phyloP scores from a whole-genome alignment of 2,113 vertebrate genomes.

The Capreolus pygargus region DNA sequence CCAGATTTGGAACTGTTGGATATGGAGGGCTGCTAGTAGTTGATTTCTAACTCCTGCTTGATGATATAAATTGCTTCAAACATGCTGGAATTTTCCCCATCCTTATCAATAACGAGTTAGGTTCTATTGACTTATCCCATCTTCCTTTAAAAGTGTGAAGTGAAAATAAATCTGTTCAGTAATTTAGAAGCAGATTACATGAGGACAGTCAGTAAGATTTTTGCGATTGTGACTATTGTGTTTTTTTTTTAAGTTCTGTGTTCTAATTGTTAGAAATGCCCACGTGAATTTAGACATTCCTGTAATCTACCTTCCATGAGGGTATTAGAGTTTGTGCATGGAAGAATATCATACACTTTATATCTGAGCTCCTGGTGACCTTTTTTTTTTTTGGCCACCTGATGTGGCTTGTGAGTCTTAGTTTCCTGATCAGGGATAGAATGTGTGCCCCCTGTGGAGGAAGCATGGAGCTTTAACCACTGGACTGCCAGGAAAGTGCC shows the following conservation, averaged over 20 bases:
- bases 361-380: background rate
- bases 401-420: background rate
- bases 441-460: background rate
- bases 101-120: background rate
- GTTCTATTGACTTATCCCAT: background rate
- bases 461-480: background rate
- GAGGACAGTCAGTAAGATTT: background rate
- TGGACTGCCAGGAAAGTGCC: background rate
- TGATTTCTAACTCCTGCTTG: background rate
- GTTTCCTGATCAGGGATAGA: background rate
- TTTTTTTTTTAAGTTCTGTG: background rate
- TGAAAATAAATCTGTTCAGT: background rate
- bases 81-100: background rate
- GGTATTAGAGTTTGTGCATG: rapidly evolving
- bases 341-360: rapidly evolving
- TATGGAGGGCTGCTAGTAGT: background rate
- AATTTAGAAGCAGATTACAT: background rate
- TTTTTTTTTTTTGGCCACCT: background rate
- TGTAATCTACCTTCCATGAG: rapidly evolving
- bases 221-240: background rate
- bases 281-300: background rate
- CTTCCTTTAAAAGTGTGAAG: background rate
- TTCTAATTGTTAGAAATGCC: background rate
- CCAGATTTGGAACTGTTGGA: background rate
- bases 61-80: background rate